Percentiles rank a stretch among this genome's conserved stretches.
These are phyloP conservation scores for Ctenodactylus gundi DNA, from an alignment of 2,113 vertebrate species.

Conservation along the genomic window DNA sequence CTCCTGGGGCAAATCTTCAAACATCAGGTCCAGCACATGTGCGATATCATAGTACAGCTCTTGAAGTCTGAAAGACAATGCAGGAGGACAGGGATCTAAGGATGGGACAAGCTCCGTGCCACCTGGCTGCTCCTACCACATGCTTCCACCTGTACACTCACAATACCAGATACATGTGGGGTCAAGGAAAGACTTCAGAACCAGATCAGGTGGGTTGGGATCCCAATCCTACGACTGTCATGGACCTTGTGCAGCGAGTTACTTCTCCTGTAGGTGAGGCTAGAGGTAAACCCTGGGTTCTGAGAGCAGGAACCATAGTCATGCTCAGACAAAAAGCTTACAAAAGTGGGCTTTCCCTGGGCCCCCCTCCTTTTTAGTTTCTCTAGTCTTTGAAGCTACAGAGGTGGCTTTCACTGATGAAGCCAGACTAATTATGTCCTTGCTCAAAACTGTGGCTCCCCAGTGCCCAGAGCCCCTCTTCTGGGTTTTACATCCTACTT, in stretches of 20 bases:
- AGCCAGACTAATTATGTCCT: background rate
- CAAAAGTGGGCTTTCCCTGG: background rate
- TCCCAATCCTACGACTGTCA: background rate
- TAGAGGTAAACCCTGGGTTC: background rate
- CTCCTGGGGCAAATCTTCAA: constrained; percentile 46
- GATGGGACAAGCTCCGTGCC: fast-evolving
- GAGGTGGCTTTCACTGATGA: background rate
- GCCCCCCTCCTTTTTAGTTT: background rate
- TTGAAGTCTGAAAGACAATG: constrained; percentile 75
- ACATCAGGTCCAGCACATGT: constrained; percentile 30
- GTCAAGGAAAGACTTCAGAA: background rate
- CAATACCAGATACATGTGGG: background rate
- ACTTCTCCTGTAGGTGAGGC: background rate
- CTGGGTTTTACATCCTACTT: background rate
- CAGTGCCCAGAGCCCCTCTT: background rate
- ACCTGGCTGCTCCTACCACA: fast-evolving
- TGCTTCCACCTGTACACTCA: fast-evolving
- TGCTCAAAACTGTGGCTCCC: background rate
- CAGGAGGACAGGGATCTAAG: background rate
- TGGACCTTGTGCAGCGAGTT: no score
- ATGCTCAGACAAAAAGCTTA: background rate
- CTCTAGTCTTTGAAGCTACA: background rate
- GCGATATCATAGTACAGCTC: constrained; percentile 57
- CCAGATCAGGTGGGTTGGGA: background rate
- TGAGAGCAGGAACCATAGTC: no score